Evolutionary conservation across 2,113 vertebrate species (phyloP).

Genomic region (Gnathonemus longibarbis): DNA sequence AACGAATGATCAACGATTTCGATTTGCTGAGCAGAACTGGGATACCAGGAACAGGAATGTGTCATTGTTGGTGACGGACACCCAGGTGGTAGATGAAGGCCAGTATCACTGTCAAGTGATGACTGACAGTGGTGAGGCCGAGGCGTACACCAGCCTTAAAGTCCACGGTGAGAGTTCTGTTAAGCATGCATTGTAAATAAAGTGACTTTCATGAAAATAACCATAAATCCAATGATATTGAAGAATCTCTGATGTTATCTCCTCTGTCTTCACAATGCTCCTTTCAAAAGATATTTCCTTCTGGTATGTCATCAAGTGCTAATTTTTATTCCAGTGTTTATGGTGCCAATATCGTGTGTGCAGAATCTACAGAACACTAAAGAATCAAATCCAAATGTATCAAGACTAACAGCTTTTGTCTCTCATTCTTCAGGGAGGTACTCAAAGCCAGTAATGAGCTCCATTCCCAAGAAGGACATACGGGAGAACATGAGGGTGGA

Average conservation of each 20-base stretch:
- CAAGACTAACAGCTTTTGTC: neutral
- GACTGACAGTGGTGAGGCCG: rapidly evolving
- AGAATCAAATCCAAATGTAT: neutral
- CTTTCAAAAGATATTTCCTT: neutral
- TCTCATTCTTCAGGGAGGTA: constrained; percentile 43
- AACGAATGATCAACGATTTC: rapidly evolving
- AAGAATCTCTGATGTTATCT: neutral
- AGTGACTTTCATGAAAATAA: neutral
- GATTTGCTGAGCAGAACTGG: constrained; percentile 25
- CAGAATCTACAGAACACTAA: neutral
- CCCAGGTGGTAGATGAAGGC: constrained; percentile 26
- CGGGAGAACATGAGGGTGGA: neutral
- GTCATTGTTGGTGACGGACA: constrained; percentile 47
- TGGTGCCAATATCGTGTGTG: neutral
- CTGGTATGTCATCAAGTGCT: no score
- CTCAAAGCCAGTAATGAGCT: constrained; percentile 9
- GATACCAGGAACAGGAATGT: constrained; percentile 18
- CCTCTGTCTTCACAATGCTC: neutral
- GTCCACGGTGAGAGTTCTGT: constrained; percentile 45
- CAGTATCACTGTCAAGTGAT: neutral
- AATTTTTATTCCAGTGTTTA: neutral
- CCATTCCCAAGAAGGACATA: neutral
- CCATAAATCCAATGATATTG: neutral
- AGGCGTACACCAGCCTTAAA: rapidly evolving
- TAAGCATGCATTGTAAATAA: neutral